Evolutionary conservation across 2,113 vertebrate species (phyloP), one percentile per base, ranked within the genome.

Genomic region (Corvus cornix): DNA sequence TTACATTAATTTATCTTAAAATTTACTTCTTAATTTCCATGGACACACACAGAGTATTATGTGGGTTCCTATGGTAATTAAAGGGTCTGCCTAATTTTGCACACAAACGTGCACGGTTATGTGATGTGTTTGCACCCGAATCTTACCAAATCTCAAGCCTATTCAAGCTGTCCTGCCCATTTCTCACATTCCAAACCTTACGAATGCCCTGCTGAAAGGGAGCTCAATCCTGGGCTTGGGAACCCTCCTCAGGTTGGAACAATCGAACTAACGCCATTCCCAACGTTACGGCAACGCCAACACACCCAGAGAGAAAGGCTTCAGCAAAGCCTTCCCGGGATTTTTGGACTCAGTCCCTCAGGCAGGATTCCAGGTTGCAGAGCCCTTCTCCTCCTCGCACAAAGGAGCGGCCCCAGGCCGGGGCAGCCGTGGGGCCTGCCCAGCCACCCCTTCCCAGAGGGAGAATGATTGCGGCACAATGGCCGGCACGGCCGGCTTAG

Each of bases 391-490:
- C 90, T 68, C 76, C 95, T 89, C 70, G 70, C 94, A 97, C 97
- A 97, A 96, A 97, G 96, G 88, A 93, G 7, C 83, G 56, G 10
- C 20, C 69, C 60, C 62, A 4, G 73, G 51, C 35, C 3, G 3
- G 74, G 56, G 35, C 53, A 46, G 73, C 39, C 77, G 26, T 20
- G 4, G 68, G 49, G 68, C 59, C 74, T 28, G 84, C 58, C 76
- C 77, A 30, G 93, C 86, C 95, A 79, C 94, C 92, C 97, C 96
- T 97, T 95, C 95, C 96, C 44, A 8, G 84, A 55, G 87, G 92
- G 95, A 97, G 97, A 98, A 98, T 98, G 98, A 98, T 98, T 96
- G 96, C 95, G 7, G 93, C 94, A 87, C 96, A 84, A 97, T 96
- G 98, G 97, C 97, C 96, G 1, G 97, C 89, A 59, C 66, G 95